Percentiles rank a stretch among this genome's conserved stretches.
phyloP scores from a whole-genome alignment of 1,140 invertebrate genomes.

The Cataglyphis hispanica region DNA sequence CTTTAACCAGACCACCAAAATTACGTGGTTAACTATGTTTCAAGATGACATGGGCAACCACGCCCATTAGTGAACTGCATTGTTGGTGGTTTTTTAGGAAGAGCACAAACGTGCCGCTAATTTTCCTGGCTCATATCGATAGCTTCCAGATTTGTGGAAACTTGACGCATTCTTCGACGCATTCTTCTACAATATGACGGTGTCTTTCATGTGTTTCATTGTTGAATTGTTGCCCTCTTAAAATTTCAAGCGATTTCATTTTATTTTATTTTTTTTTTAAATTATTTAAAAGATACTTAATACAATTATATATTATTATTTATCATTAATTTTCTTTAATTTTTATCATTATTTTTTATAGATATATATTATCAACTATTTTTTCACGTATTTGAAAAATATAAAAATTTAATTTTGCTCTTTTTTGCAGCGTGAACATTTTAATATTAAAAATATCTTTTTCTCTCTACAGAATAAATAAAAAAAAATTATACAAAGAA shows the following conservation, averaged over 20 bases:
- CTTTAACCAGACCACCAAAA: slow-evolving; percentile 22
- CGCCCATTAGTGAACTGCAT: slow-evolving; percentile 10
- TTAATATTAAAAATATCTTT: slow-evolving; percentile 1
- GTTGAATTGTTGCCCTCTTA: neutral
- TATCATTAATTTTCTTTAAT: neutral
- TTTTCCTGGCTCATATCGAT: slow-evolving; percentile 18
- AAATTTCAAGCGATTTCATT: neutral
- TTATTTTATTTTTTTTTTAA: neutral
- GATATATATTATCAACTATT: no score
- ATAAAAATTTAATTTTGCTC: neutral
- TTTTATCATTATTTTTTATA: neutral
- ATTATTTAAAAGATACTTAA: neutral
- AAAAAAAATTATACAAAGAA: neutral
- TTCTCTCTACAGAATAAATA: neutral
- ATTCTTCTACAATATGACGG: neutral
- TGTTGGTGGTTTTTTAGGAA: slow-evolving; percentile 28
- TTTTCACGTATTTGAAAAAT: neutral
- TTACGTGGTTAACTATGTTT: slow-evolving; percentile 34
- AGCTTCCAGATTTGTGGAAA: slow-evolving; percentile 28
- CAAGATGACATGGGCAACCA: slow-evolving; percentile 32
- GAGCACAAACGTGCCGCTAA: slow-evolving; percentile 7
- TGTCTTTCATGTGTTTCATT: neutral
- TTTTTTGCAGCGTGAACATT: neutral
- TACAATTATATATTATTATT: neutral
- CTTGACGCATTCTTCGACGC: neutral